These are phyloP conservation scores for Rhizoglyphus robini DNA, from an alignment of 1,140 invertebrate genomes.

Conservation along the genomic window DNA sequence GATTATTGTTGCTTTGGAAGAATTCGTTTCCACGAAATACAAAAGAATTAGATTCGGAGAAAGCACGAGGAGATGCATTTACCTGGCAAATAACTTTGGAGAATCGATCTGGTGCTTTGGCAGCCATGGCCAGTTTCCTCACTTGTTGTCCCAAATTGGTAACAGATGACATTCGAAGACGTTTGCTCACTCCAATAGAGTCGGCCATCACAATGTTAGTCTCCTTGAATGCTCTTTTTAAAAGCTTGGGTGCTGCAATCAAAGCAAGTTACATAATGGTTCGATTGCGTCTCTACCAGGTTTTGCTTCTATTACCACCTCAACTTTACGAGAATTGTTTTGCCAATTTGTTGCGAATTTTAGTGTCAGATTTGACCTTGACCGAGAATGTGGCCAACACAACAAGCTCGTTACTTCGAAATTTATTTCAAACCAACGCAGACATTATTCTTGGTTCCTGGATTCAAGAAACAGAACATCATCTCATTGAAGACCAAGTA, in stretches of 20 bases:
- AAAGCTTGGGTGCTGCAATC: constrained; percentile 79
- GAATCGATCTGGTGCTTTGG: constrained; percentile 84
- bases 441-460: constrained; percentile 66
- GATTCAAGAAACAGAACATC: constrained; percentile 88
- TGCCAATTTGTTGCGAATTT: constrained; percentile 67
- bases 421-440: constrained; percentile 78
- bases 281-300: constrained; percentile 76
- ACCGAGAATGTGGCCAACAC: constrained; percentile 88
- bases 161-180: constrained; percentile 74
- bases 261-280: constrained; percentile 88
- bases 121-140: constrained; percentile 85
- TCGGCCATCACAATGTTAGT: constrained; percentile 83
- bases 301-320: constrained; percentile 63
- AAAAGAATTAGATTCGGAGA: constrained; percentile 92
- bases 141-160: constrained; percentile 75
- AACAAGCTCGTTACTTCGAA: constrained; percentile 70
- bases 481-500: constrained; percentile 93
- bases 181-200: constrained; percentile 77
- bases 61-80: constrained; percentile 89
- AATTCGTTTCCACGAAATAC: constrained; percentile 91
- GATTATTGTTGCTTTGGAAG: constrained; percentile 89
- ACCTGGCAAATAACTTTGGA: constrained; percentile 96
- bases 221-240: constrained; percentile 67
- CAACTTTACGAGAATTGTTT: constrained; percentile 72
- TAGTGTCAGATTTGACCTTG: constrained; percentile 94